Conservation (phyloP, 2,113 vertebrate genomes). For the Hydrolagus affinis region DNA sequence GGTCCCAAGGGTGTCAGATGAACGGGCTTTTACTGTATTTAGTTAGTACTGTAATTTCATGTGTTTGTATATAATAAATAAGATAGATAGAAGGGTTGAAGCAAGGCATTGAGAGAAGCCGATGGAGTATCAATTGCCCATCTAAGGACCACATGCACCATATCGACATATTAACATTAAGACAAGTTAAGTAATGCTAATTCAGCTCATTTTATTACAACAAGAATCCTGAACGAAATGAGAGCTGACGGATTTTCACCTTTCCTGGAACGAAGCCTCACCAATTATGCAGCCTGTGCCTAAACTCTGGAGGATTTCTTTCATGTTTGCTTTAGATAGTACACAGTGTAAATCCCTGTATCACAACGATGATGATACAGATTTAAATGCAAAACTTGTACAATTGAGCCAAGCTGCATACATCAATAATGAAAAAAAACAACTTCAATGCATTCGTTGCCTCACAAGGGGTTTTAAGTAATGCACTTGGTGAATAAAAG, state of each 20-base stretch:
- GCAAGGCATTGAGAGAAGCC: too few relatives aligned
- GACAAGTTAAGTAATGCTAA: not conserved
- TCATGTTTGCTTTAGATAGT: not conserved
- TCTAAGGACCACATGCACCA: too few relatives aligned
- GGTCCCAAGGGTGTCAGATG: too few relatives aligned
- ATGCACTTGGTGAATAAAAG: slow-evolving; percentile 55
- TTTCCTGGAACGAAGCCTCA: not conserved
- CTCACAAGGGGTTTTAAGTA: slow-evolving; percentile 54
- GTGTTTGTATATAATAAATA: too few relatives aligned
- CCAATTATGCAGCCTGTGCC: not conserved
- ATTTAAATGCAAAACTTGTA: not conserved
- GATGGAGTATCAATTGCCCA: too few relatives aligned
- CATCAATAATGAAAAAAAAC: slow-evolving; percentile 49
- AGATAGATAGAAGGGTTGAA: too few relatives aligned
- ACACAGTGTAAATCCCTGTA: not conserved
- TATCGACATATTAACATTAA: not conserved
- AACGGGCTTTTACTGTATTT: too few relatives aligned
- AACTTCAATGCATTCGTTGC: slow-evolving; percentile 43
- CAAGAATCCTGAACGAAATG: not conserved
- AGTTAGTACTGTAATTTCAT: too few relatives aligned
- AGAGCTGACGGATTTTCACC: not conserved
- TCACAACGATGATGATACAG: not conserved
- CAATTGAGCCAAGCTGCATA: not conserved
- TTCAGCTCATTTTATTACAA: not conserved
- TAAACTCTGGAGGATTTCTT: not conserved